Percentiles rank a stretch among this genome's conserved stretches.
Conservation (phyloP, 2,888 invertebrate genomes). For the Ctenicera cuprea region DNA sequence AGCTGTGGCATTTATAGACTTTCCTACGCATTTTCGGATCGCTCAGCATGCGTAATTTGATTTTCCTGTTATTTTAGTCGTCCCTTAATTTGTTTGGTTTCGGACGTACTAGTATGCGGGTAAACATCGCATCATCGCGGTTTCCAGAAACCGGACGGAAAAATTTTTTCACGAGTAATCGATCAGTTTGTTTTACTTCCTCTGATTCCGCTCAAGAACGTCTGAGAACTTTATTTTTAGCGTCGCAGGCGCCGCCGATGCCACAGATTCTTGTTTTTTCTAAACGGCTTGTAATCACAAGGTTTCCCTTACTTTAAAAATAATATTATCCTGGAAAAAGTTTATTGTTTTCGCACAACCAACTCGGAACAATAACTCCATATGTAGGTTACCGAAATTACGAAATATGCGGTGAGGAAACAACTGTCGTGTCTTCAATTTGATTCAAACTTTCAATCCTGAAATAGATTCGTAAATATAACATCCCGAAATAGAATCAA, state of each 20-base stretch:
- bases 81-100: slow-evolving; percentile 33
- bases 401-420: slow-evolving; percentile 7
- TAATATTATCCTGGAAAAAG: background rate
- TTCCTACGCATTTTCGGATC: slow-evolving; percentile 28
- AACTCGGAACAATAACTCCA: background rate
- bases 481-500: slow-evolving; percentile 30
- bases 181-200: slow-evolving; percentile 31
- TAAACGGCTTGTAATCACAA: background rate
- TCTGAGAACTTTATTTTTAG: slow-evolving; percentile 27
- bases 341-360: slow-evolving; percentile 6
- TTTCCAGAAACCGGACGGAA: slow-evolving; percentile 17
- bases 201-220: slow-evolving; percentile 14
- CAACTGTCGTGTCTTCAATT: background rate
- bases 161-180: slow-evolving; percentile 19
- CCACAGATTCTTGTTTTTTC: background rate
- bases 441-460: slow-evolving; percentile 14
- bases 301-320: background rate
- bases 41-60: slow-evolving; percentile 21
- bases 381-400: slow-evolving; percentile 24
- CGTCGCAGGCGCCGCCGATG: background rate
- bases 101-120: background rate
- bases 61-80: slow-evolving; percentile 19
- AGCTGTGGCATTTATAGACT: background rate
- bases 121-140: background rate
- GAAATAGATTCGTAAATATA: slow-evolving; percentile 37